Base-by-base conservation (phyloP, 1,140 invertebrate genomes). In the Campoletis sonorensis region DNA sequence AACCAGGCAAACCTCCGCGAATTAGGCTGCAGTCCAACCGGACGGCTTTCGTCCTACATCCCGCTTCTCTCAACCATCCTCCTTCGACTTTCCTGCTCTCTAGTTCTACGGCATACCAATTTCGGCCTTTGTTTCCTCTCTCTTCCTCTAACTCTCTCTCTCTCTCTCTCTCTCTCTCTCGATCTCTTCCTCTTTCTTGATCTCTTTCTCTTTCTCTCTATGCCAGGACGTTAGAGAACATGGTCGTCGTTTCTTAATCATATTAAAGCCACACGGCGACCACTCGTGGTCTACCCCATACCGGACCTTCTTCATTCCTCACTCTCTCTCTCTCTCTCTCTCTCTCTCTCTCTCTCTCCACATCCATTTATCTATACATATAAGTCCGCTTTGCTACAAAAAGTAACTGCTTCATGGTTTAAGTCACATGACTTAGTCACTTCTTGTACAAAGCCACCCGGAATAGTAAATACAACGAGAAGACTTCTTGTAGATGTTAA, bases 21-120 rank as follows among this genome's bases (percentile, higher is more conserved):
- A 87, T 89, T 85, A 88, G 85, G 82, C 87, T 87, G 80, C 82
- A 82, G 84, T 89, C 84, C 84, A 85, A 84, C 84, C 78, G 79
- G 75, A 67, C 80, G 79, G 45, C 76, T n/a, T n/a, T 67, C 54
- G 54, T 64, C 45, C 26, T 54, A 37, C 72, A 58, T 21, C 72
- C 49, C 16, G 80, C 64, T 30, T 73, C 64, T 21, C 82, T 82
- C 77, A 64, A 15, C 23, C 26, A 16, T 37, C 30, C 26, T 37
- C 33, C 33, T 67, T n/a, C 21, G n/a, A n/a, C n/a, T n/a, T n/a
- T 67, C 76, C n/a, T 78, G 1, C 37, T 18, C 51, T 37, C 76
- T 78, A 45, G 45, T 33, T 45, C 76, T 2, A 78, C 76, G 61
- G 76, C 76, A 78, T 78, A 78, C 76, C 76, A 78, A 78, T 78